Evolutionary conservation across 1,140 invertebrate species (phyloP).

Genomic region (Anagrus nilaparvatae): DNA sequence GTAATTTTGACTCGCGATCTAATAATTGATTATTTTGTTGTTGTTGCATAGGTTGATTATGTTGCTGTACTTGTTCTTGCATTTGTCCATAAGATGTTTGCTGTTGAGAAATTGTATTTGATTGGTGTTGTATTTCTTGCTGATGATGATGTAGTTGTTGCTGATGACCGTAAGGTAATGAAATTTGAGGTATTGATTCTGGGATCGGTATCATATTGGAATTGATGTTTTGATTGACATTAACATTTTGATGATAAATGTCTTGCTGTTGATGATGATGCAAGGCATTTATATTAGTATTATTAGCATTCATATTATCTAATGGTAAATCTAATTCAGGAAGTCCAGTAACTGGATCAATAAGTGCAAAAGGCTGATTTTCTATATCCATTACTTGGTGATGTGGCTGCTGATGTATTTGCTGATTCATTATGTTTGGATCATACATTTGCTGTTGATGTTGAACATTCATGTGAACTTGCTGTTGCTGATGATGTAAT

Average conservation of each 20-base stretch:
- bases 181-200: slow-evolving; percentile 22
- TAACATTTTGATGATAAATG: slow-evolving; percentile 8
- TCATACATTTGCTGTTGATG: slow-evolving; percentile 44
- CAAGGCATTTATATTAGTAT: too few relatives aligned
- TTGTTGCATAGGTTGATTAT: slow-evolving; percentile 17
- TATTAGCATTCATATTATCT: slow-evolving; percentile 20
- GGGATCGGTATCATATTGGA: slow-evolving; percentile 16
- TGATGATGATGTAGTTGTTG: slow-evolving; percentile 9
- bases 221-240: slow-evolving; percentile 18
- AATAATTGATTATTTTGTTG: slow-evolving; percentile 25
- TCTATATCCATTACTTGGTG: slow-evolving; percentile 28
- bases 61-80: slow-evolving; percentile 4
- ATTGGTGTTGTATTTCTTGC: slow-evolving; percentile 11
- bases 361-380: slow-evolving; percentile 31
- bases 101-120: slow-evolving; percentile 6
- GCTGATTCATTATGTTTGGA: slow-evolving; percentile 20
- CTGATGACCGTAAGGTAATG: neutral
- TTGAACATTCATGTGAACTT: slow-evolving; percentile 29
- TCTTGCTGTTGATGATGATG: slow-evolving; percentile 7
- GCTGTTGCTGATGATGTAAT: slow-evolving; percentile 36
- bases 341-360: slow-evolving; percentile 31
- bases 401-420: slow-evolving; percentile 29
- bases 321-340: slow-evolving; percentile 35
- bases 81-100: neutral
- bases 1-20: slow-evolving; percentile 24